These are phyloP conservation scores for Odontomyia ornata DNA, from an alignment of 2,888 invertebrate genomes.

Conservation along the genomic window DNA sequence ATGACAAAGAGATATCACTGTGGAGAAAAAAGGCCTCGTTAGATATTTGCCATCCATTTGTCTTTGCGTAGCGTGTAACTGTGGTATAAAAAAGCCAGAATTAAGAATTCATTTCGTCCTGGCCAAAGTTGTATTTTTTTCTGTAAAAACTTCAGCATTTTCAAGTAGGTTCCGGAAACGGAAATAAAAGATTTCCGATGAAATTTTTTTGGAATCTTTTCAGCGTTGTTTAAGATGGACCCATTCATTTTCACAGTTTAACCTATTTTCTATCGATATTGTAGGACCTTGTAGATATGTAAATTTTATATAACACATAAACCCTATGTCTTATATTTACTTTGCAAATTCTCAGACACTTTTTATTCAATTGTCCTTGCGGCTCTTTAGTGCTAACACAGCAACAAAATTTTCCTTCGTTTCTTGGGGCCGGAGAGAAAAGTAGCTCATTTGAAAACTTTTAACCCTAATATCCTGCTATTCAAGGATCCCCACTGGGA, in stretches of 20 bases:
- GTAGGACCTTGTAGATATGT: no score
- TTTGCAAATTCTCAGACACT: no score
- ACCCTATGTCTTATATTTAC: no score
- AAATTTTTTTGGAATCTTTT: background rate
- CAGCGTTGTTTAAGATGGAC: background rate
- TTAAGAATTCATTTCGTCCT: slow-evolving; percentile 33
- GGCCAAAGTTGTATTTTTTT: background rate
- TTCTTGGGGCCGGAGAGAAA: background rate
- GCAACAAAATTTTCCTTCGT: no score
- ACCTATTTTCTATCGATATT: no score
- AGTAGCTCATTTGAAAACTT: slow-evolving; percentile 25
- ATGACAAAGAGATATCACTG: background rate
- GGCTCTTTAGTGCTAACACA: no score
- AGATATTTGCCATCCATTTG: background rate
- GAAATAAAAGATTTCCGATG: background rate
- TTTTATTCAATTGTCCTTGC: no score
- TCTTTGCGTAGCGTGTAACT: background rate
- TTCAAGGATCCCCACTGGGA: background rate
- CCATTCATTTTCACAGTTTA: no score
- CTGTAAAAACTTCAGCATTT: background rate
- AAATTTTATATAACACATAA: no score
- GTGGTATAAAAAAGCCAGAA: slow-evolving; percentile 5
- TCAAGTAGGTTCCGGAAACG: background rate
- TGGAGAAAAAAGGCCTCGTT: background rate
- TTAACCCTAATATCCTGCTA: slow-evolving; percentile 20